Evolutionary conservation across 2,888 invertebrate genomes (phyloP).

Genomic region (Drosophila seclusa): DNA sequence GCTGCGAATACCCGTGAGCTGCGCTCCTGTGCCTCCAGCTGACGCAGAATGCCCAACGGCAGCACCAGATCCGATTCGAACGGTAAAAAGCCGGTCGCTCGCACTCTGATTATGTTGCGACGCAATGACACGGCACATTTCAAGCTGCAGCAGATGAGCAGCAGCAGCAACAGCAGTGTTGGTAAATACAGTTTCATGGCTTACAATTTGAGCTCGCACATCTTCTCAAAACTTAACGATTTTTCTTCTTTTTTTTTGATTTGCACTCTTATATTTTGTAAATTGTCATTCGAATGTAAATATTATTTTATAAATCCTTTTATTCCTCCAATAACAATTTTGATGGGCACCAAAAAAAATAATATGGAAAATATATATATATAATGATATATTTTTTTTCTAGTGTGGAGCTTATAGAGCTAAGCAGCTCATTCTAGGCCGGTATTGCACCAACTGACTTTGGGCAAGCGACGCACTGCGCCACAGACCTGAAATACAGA

Average conservation of each 20-base stretch:
- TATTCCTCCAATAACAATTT: background rate
- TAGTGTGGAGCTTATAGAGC: conserved; percentile 28
- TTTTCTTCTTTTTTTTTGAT: background rate
- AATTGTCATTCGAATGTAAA: background rate
- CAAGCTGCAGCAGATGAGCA: conserved; percentile 14
- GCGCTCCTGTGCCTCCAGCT: conserved; percentile 68
- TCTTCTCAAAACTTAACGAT: conserved; percentile 21
- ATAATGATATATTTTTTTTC: background rate
- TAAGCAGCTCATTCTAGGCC: conserved; percentile 67
- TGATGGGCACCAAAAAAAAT: conserved; percentile 21
- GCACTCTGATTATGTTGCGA: conserved; percentile 64
- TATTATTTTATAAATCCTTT: background rate
- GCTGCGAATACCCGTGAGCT: conserved; percentile 31
- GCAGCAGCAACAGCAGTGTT: conserved; percentile 10
- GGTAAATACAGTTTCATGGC: conserved; percentile 22
- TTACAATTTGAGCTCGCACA: conserved; percentile 12
- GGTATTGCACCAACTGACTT: conserved; percentile 74
- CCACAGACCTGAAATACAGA: conserved; percentile 36
- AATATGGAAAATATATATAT: conserved; percentile 14
- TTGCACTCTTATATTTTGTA: background rate
- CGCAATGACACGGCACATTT: conserved; percentile 9
- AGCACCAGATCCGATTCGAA: conserved; percentile 68
- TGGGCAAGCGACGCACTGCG: conserved; percentile 36
- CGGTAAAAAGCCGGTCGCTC: conserved; percentile 66
- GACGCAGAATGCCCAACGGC: conserved; percentile 61